These are phyloP conservation scores for Vulpes lagopus DNA, from an alignment of 2,113 vertebrate genomes.

Conservation along the genomic window DNA sequence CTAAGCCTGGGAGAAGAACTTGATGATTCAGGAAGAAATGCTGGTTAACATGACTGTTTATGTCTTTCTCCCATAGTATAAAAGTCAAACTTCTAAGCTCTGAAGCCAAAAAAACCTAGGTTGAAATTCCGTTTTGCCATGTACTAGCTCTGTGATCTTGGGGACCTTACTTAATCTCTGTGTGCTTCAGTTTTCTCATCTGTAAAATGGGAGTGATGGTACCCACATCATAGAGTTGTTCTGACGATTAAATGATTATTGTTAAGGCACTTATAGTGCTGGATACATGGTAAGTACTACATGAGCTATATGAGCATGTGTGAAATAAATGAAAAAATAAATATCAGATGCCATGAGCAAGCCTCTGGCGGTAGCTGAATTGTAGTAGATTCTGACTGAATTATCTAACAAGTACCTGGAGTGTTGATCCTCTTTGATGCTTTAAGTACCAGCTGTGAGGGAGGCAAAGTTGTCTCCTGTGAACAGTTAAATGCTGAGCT, in stretches of 20 bases:
- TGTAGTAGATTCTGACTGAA: slow-evolving; percentile 17
- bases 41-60: neutral
- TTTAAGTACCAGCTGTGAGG: slow-evolving; percentile 54
- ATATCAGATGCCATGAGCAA: neutral
- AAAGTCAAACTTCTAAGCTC: neutral
- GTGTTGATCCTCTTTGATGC: slow-evolving; percentile 48
- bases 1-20: neutral
- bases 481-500: slow-evolving; percentile 42
- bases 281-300: neutral
- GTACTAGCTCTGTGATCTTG: neutral
- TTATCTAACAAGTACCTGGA: slow-evolving; percentile 61
- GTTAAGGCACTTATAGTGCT: neutral
- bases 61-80: neutral
- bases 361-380: slow-evolving; percentile 24
- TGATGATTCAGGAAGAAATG: neutral
- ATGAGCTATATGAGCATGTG: neutral
- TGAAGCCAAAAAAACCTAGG: neutral
- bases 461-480: slow-evolving; percentile 44
- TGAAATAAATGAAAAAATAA: slow-evolving; percentile 30
- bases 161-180: neutral
- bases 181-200: neutral
- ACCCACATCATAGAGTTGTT: neutral
- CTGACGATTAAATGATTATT: neutral
- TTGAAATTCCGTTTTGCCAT: neutral
- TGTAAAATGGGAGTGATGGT: neutral